Base-by-base conservation (phyloP, 2,888 invertebrate species). In the Cosmia pyralina region DNA sequence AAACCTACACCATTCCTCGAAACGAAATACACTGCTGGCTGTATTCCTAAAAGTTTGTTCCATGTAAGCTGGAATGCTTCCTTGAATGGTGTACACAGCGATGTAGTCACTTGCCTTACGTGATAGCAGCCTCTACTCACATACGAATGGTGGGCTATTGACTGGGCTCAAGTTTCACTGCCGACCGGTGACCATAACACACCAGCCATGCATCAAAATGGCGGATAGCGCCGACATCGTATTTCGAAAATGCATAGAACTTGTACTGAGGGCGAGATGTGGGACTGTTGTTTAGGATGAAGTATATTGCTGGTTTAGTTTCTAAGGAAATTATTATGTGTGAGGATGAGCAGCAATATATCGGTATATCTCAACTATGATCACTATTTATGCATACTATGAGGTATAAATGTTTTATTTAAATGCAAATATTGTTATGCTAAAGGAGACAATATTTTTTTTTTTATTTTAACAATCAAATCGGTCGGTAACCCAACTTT, bases 141-240 rank as follows among this genome's bases (percentile, higher is more conserved):
- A 73, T 76, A 69, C 68, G 71, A 71, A 82, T 81, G 55, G 53
- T 28, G 48, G 64, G 63, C 77, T 82, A 84, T 82, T 82, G 80
- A 69, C 69, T 78, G 69, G 44, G 77, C 77, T 86, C 76, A 79
- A 79, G 80, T 81, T 85, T 82, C 80, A 79, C 73, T 75, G 57
- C 73, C 65, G 72, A 77, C 69, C 69, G 34, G 78, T 78, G 77
- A 79, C 86, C 85, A 73, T 71, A 77, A 78, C 82, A 84, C 72
- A 72, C 74, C 53, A 77, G 77, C 67, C 79, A 83, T 85, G 73
- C 83, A 83, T 85, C 86, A 87, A 84, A 83, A 76, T 79, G 73
- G 55, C 63, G 65, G 72, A 82, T 77, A 76, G 72, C 72, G 81
- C 60, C 73, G 77, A 84, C 77, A 72, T 66, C 63, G 76, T 67